Evolutionary conservation across 2,888 invertebrate genomes (phyloP).

Genomic region (Noctua janthina): DNA sequence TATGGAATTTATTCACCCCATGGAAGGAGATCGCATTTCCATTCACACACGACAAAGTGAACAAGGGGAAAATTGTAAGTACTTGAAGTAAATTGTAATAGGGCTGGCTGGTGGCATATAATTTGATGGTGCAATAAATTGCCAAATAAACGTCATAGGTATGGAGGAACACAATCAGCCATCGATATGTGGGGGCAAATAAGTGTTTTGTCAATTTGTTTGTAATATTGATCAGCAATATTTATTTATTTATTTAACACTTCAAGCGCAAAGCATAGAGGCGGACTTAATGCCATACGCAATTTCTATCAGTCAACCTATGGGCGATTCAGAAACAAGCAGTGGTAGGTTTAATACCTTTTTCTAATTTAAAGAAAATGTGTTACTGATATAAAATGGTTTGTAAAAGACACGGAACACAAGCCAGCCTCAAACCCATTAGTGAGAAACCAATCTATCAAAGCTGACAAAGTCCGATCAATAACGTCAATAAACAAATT

Average conservation of each 20-base stretch:
- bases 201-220: conserved; percentile 49
- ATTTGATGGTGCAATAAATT: conserved; percentile 65
- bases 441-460: conserved; percentile 40
- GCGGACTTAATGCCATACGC: no score
- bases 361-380: not conserved
- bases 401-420: not conserved
- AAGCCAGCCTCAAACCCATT: conserved; percentile 13
- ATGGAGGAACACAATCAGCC: conserved; percentile 47
- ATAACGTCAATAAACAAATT: conserved; percentile 33
- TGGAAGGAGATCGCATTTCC: conserved; percentile 76
- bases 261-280: no score
- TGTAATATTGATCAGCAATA: conserved; percentile 26
- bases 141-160: conserved; percentile 61
- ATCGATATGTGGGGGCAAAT: conserved; percentile 35
- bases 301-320: no score
- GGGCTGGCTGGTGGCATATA: conserved; percentile 62
- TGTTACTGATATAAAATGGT: not conserved
- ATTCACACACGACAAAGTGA: conserved; percentile 72
- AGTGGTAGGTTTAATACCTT: not conserved
- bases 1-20: conserved; percentile 83
- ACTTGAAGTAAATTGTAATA: conserved; percentile 74
- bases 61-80: conserved; percentile 70
- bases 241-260: no score
- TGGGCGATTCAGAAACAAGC: no score
- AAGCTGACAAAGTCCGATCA: conserved; percentile 25